Base-by-base conservation (phyloP, 2,113 vertebrate genomes). In the Thamnaconus septentrionalis region DNA sequence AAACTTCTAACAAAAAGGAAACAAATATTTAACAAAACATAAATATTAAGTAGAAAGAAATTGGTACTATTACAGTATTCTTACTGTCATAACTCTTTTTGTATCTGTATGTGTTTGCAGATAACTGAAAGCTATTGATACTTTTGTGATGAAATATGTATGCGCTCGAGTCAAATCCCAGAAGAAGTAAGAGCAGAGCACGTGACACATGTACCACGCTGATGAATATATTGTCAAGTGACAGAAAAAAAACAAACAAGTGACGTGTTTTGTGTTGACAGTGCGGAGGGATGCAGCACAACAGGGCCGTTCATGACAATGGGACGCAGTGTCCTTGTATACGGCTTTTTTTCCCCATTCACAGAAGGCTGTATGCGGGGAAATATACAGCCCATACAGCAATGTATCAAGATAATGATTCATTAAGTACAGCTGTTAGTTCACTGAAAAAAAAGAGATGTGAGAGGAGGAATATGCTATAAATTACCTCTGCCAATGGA, bases 211-310 rank as follows among this genome's bases (percentile, higher is more conserved):
- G 75, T 64, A 71, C 66, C 73, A 74, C 31, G 11, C 44, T 50
- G 47, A 58, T 57, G 49, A 44, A 45, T 67, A 7, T 59, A 77
- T 71, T 81, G 82, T 83, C 50, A 78, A 64, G 61, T 62, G 65
- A 75, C 53, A 78, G 68, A 60, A 65, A 53, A 71, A 59, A 31
- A 31, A 31, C 18, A 31, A 31, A 31, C 18, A 31, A 75, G 64
- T 77, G 64, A 78, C 66, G 72, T 63, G 79, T 64, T 75, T 76
- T 75, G 66, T 81, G 68, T 71, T 66, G 65, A 65, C 43, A 45
- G 55, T 58, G 57, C 59, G 47, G 56, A 6, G 63, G 47, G 53
- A 52, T 7, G n/a, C 47, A 56, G 68, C 52, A 82, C 73, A 73
- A 43, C 59, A 59, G 69, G 56, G 54, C 44, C 53, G 66, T 74